Percentiles rank a stretch among this genome's conserved stretches.
Evolutionary conservation across 2,797 vertebrate genomes (phyloP).

Genomic region (Paedocypris micromegethes): DNA sequence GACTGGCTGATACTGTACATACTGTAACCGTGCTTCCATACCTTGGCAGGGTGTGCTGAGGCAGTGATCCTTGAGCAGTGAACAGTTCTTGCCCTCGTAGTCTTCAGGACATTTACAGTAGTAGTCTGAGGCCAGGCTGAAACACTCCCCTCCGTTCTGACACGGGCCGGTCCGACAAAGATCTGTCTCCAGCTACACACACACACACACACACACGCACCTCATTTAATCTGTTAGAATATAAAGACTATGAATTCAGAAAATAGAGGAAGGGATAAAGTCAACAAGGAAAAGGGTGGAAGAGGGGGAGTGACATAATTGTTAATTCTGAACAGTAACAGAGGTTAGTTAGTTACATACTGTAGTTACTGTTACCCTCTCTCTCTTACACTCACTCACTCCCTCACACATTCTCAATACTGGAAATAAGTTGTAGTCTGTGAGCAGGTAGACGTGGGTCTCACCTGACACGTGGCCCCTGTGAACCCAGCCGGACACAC

Average conservation of each 20-base stretch:
- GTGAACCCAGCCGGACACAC: constrained; percentile 81
- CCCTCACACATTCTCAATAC: no score
- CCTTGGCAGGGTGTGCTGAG: constrained; percentile 94
- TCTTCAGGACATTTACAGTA: constrained; percentile 93
- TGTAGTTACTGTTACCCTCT: no score
- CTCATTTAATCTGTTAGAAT: not conserved
- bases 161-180: constrained; percentile 92
- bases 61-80: constrained; percentile 96
- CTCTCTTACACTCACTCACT: no score
- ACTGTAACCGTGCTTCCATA: constrained; percentile 45
- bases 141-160: constrained; percentile 89
- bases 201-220: constrained; percentile 1
- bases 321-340: no score
- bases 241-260: not conserved
- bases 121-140: constrained; percentile 90
- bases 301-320: no score
- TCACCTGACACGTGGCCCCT: constrained; percentile 56
- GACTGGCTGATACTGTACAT: not conserved
- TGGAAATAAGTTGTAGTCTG: not conserved
- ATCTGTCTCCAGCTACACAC: constrained; percentile 88
- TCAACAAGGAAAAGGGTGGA: no score
- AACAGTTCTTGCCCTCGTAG: constrained; percentile 98
- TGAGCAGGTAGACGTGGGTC: constrained; percentile 6
- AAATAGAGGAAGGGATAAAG: no score
- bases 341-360: no score